Conservation (phyloP, 2,888 invertebrate genomes). For the Malthinus flaveolus region DNA sequence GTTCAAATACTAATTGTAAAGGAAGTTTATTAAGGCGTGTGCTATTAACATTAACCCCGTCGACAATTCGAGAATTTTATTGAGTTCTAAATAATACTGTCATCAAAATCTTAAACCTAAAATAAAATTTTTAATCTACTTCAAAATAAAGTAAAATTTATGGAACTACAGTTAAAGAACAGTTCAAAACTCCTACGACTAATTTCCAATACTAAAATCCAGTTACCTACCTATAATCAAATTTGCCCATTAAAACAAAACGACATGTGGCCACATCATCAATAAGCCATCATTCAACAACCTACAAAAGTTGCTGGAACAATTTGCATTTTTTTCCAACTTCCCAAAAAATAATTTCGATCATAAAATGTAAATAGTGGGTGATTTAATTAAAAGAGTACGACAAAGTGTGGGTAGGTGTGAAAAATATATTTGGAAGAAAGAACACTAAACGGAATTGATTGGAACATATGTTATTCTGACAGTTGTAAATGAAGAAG, state of each 20-base stretch:
- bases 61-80: too few relatives aligned
- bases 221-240: constrained; percentile 10
- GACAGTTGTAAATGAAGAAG: constrained; percentile 32
- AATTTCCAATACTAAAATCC: constrained; percentile 8
- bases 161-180: not conserved
- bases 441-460: constrained; percentile 31
- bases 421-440: constrained; percentile 13
- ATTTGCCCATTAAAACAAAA: constrained; percentile 11
- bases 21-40: too few relatives aligned
- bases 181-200: constrained; percentile 6
- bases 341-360: not conserved
- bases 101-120: too few relatives aligned
- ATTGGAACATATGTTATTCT: constrained; percentile 35
- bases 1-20: too few relatives aligned
- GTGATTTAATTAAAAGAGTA: constrained; percentile 16
- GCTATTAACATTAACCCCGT: too few relatives aligned
- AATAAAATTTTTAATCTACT: not conserved
- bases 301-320: constrained; percentile 1
- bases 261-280: constrained; percentile 12
- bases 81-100: too few relatives aligned
- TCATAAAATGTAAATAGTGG: not conserved
- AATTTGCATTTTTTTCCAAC: constrained; percentile 7
- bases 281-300: constrained; percentile 5
- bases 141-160: not conserved
- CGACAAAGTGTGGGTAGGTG: constrained; percentile 15